These are phyloP conservation scores for Pygocentrus nattereri DNA, from an alignment of 2,797 vertebrate species.

Conservation along the genomic window DNA sequence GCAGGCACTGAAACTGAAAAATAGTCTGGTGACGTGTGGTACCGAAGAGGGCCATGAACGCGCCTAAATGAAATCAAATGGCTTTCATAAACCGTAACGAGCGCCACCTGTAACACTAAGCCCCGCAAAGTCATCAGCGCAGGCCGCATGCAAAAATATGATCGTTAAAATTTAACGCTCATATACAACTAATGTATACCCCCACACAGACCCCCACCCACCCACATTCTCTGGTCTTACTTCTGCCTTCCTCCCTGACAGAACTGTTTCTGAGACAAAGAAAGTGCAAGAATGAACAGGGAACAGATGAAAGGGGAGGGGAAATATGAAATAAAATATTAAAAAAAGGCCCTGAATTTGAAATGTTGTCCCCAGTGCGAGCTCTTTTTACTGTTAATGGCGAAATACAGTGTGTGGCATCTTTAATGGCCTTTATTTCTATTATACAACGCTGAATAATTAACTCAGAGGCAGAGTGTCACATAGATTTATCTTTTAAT, in stretches of 20 bases:
- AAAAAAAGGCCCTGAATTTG: slow-evolving; percentile 77
- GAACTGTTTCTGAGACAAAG: slow-evolving; percentile 41
- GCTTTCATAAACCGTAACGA: slow-evolving; percentile 68
- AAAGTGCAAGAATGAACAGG: slow-evolving; percentile 48
- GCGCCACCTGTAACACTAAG: slow-evolving; percentile 64
- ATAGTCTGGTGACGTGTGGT: slow-evolving; percentile 59
- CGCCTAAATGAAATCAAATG: slow-evolving; percentile 65
- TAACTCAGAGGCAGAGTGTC: slow-evolving; percentile 99
- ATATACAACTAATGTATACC: slow-evolving; percentile 52
- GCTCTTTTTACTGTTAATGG: slow-evolving; percentile 98
- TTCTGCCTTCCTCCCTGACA: neutral
- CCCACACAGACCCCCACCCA: neutral
- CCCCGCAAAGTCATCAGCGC: slow-evolving; percentile 54
- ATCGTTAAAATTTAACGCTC: slow-evolving; percentile 58
- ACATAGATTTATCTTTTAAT: slow-evolving; percentile 99
- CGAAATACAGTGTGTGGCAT: slow-evolving; percentile 99
- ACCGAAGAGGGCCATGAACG: slow-evolving; percentile 58
- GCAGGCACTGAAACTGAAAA: slow-evolving; percentile 60
- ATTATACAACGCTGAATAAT: slow-evolving; percentile 99
- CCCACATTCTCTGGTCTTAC: neutral
- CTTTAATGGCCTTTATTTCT: slow-evolving; percentile 99
- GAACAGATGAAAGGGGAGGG: slow-evolving; percentile 55
- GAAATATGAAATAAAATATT: slow-evolving; percentile 33
- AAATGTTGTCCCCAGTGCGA: slow-evolving; percentile 96
- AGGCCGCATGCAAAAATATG: slow-evolving; percentile 69